Evolutionary conservation across 2,113 vertebrate species (phyloP).

Genomic region (Fukomys damarensis): DNA sequence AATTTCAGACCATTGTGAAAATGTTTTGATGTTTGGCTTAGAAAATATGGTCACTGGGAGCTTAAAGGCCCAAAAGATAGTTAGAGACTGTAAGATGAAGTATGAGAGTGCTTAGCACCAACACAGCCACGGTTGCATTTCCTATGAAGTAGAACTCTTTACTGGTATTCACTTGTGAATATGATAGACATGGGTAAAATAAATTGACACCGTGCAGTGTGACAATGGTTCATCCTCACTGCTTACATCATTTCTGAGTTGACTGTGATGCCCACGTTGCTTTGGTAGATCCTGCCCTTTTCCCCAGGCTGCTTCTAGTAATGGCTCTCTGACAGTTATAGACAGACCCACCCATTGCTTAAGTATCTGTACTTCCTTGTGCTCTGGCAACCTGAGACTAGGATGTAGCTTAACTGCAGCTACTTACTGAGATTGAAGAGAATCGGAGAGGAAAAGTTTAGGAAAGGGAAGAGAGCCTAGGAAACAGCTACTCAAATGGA

Average conservation of each 20-base stretch:
- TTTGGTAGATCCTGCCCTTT: background rate
- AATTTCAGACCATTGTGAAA: background rate
- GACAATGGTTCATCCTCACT: background rate
- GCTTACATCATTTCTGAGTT: background rate
- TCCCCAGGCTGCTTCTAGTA: background rate
- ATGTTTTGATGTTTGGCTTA: background rate
- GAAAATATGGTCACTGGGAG: background rate
- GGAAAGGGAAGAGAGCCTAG: background rate
- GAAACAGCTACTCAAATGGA: background rate
- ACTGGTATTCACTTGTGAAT: background rate
- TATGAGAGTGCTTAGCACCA: background rate
- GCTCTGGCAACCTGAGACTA: background rate
- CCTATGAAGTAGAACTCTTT: background rate
- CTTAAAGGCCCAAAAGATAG: background rate
- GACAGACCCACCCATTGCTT: background rate
- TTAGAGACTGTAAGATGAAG: background rate
- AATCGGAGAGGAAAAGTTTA: background rate
- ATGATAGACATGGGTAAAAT: background rate
- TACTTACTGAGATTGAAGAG: background rate
- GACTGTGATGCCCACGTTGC: background rate
- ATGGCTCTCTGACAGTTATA: background rate
- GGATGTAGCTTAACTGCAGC: background rate
- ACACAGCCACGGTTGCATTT: background rate
- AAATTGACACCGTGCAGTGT: background rate
- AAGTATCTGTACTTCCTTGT: background rate